These are phyloP conservation scores for Oreonectes daqikongensis DNA, from an alignment of 2,797 vertebrate species.

Conservation along the genomic window DNA sequence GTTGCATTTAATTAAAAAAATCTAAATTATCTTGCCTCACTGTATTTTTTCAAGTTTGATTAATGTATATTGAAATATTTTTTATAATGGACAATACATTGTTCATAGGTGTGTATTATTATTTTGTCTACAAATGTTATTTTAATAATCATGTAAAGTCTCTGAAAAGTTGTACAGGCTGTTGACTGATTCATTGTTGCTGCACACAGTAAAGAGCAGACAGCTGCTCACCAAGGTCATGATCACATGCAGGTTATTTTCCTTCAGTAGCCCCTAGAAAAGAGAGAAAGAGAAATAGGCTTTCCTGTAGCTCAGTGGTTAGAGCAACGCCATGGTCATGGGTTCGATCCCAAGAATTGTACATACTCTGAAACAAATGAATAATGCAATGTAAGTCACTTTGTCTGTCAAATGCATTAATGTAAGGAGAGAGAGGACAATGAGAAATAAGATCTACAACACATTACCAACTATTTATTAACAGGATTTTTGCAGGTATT, in stretches of 20 bases:
- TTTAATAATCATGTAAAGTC: background rate
- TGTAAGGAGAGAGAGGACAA: background rate
- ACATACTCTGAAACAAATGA: too few relatives aligned
- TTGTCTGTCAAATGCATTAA: too few relatives aligned
- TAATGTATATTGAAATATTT: background rate
- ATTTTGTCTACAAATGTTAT: too few relatives aligned
- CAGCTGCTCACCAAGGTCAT: conserved; percentile 41
- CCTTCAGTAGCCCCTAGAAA: background rate
- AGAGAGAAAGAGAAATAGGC: conserved; percentile 10
- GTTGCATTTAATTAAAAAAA: conserved; percentile 82
- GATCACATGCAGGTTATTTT: conserved; percentile 31
- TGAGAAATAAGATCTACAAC: conserved; percentile 11
- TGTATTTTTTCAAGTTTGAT: conserved; percentile 28
- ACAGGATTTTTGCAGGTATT: too few relatives aligned
- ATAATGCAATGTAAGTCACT: too few relatives aligned
- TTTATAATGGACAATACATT: background rate
- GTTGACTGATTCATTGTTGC: background rate
- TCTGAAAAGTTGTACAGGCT: background rate
- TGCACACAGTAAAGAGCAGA: background rate
- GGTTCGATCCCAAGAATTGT: too few relatives aligned
- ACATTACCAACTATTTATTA: conserved; percentile 33
- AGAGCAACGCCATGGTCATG: too few relatives aligned
- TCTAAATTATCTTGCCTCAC: conserved; percentile 55
- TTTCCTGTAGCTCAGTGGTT: too few relatives aligned
- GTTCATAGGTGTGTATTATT: background rate